These are phyloP conservation scores for Osmerus eperlanus DNA, from an alignment of 2,113 vertebrate genomes.

Conservation along the genomic window DNA sequence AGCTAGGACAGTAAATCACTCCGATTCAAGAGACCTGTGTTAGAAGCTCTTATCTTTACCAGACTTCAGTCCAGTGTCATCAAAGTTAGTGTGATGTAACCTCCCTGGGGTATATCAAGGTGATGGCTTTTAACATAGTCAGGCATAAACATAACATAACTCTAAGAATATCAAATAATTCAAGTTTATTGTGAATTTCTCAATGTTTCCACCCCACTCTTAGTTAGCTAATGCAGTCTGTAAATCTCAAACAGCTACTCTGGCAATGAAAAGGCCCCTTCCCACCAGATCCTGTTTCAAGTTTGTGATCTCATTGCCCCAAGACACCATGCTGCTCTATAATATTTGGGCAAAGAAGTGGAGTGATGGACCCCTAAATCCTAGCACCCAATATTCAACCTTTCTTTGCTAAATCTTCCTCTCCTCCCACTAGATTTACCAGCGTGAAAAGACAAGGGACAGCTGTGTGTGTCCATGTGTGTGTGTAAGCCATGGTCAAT, in stretches of 20 bases:
- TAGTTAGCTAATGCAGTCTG: conserved; percentile 41
- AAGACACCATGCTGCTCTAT: conserved; percentile 38
- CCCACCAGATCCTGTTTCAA: conserved; percentile 48
- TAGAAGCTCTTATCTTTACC: neutral
- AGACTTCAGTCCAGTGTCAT: neutral
- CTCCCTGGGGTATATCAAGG: neutral
- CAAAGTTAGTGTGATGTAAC: neutral
- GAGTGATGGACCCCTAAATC: conserved; percentile 19
- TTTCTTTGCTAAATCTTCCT: conserved; percentile 37
- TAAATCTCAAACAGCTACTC: conserved; percentile 48
- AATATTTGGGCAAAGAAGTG: conserved; percentile 33
- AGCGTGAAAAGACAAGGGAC: conserved; percentile 41
- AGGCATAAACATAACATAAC: neutral
- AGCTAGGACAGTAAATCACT: too few relatives aligned
- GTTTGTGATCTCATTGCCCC: conserved; percentile 58
- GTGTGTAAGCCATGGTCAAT: conserved; percentile 26
- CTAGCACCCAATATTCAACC: conserved; percentile 19
- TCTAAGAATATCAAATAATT: neutral
- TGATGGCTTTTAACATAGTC: neutral
- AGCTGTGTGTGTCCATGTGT: conserved; percentile 49
- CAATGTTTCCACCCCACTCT: conserved; percentile 3
- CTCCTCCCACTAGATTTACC: conserved; percentile 19
- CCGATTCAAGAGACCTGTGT: neutral
- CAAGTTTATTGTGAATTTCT: conserved; percentile 31
- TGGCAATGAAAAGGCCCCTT: conserved; percentile 31